A percentile compares a stretch with the other conserved stretches of the same genome.
phyloP scores from a whole-genome alignment of 1,140 invertebrate species.

The roundworm (Caenorhabditis elegans) region WBcel235 BX284603.4:9819501-9820000 shows the following conservation, averaged over 20 bases:
- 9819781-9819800: background rate
- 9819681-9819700: background rate
- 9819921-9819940: background rate
- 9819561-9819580: background rate
- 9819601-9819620: background rate
- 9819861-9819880: slow-evolving; percentile 32
- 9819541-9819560: background rate
- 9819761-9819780: background rate
- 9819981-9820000: too few relatives aligned
- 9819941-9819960: background rate
- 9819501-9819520: slow-evolving; percentile 18
- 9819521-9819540: background rate
- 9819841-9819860: slow-evolving; percentile 28
- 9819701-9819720: background rate
- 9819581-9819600: background rate
- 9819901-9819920: background rate
- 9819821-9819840: background rate
- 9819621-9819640: too few relatives aligned
- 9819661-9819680: slow-evolving; percentile 1
- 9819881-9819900: background rate
- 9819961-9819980: too few relatives aligned
- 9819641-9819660: background rate
- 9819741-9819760: background rate
- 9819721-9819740: background rate
- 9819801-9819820: background rate